These are phyloP conservation scores for Cosmia pyralina DNA, from an alignment of 2,888 invertebrate species.

Conservation along the genomic window DNA sequence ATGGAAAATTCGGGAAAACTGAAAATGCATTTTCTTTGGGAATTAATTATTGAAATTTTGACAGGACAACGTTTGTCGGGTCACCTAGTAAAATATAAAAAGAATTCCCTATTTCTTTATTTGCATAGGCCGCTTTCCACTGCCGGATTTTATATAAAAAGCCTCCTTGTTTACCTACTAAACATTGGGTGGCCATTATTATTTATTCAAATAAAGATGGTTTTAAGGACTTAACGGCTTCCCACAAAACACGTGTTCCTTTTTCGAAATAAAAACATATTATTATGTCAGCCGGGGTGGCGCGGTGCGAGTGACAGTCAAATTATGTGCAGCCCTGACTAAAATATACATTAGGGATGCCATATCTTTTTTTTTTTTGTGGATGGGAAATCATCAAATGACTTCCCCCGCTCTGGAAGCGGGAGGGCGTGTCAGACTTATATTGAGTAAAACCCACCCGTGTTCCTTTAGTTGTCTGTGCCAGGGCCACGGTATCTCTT, in stretches of 20 bases:
- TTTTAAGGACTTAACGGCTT: constrained; percentile 33
- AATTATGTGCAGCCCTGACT: constrained; percentile 38
- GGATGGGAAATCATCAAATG: too few relatives aligned
- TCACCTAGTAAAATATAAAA: not conserved
- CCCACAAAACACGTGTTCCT: constrained; percentile 28
- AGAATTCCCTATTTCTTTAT: not conserved
- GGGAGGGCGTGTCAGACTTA: too few relatives aligned
- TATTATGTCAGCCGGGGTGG: constrained; percentile 3
- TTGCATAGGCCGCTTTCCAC: not conserved
- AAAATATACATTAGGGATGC: constrained; percentile 20
- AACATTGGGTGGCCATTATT: constrained; percentile 23
- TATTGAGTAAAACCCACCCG: too few relatives aligned
- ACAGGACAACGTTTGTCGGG: too few relatives aligned
- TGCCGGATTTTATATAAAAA: constrained; percentile 22
- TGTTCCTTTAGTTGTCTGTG: too few relatives aligned
- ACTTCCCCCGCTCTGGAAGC: too few relatives aligned
- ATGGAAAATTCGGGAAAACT: too few relatives aligned
- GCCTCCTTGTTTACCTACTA: constrained; percentile 20
- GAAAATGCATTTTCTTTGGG: too few relatives aligned
- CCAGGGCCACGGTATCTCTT: too few relatives aligned
- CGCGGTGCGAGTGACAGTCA: constrained; percentile 33
- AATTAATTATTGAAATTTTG: too few relatives aligned
- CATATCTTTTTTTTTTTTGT: too few relatives aligned
- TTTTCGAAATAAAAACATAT: constrained; percentile 50
- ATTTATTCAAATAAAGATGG: constrained; percentile 12